Base-by-base conservation (phyloP, 2,113 vertebrate genomes). In the Uria aalge region DNA sequence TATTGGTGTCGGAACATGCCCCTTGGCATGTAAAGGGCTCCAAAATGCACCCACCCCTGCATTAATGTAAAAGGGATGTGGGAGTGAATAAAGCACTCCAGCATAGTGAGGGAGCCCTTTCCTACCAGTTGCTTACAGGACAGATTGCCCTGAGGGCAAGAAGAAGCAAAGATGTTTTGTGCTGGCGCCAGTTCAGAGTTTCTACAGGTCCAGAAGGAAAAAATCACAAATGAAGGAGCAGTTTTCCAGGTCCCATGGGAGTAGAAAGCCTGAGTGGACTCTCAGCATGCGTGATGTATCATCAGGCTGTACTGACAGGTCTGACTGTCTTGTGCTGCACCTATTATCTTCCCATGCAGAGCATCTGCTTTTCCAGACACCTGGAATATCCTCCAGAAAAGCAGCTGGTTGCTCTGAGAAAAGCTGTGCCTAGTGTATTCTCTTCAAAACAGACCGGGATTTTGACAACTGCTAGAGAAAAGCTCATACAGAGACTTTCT, bases 261-360 rank as follows among this genome's bases (percentile, higher is more conserved):
- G 23, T 3, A 69, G 36, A 43, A 95, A 80, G 20, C 59, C 53
- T 38, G 21, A 81, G 23, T 18, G n/a, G 34, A 57, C 18, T 27
- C 26, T 63, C 24, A 63, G 24, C 18, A 22, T 0, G 0, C 14
- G 3, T 52, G 12, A 40, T 13, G 3, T 14, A 53, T 34, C 26
- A n/a, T 47, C 56, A 45, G 8, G 6, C 20, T 76, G 43, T 68
- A 30, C 10, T 83, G 38, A 43, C 11, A 52, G 8, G 26, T 67
- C 59, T 88, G 55, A 41, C 11, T 36, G 5, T 62, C 43, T 76
- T 20, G 9, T 68, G 18, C 17, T 36, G 55, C 40, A 81, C 17
- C 20, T 53, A 17, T 23, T 34, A 12, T 27, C 17, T 41, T 60
- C 29, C 26, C 14, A 36, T 17, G 30, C 23, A 88, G 40, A 73